A percentile compares a stretch with the other conserved stretches of the same genome.
Conservation (phyloP, 2,797 vertebrate genomes). For the Lycodopsis pacificus region DNA sequence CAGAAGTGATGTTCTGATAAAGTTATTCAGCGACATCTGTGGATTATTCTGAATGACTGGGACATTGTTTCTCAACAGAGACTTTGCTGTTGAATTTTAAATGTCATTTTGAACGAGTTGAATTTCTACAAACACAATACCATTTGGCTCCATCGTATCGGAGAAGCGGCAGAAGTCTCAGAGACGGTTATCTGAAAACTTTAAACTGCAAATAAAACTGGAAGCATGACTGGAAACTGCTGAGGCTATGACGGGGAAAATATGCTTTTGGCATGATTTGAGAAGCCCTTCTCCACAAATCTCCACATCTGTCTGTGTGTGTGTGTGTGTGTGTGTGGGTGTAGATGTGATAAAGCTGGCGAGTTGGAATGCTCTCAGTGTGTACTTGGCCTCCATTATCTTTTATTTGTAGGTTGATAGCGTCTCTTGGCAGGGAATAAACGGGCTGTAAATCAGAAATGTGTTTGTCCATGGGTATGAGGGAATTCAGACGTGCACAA, state of each 20-base stretch:
- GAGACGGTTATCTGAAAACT: constrained; percentile 34
- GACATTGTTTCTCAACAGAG: constrained; percentile 17
- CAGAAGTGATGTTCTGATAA: constrained; percentile 11
- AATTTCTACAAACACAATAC: constrained; percentile 13
- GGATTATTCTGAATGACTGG: constrained; percentile 12
- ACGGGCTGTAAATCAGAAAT: constrained; percentile 72
- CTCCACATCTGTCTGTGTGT: constrained; percentile 64
- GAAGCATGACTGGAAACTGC: constrained; percentile 15
- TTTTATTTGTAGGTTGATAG: constrained; percentile 83
- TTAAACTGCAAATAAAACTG: constrained; percentile 41
- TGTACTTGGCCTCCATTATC: constrained; percentile 84
- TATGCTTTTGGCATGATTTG: constrained; percentile 47
- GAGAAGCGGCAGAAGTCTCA: constrained; percentile 19
- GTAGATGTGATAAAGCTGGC: constrained; percentile 66
- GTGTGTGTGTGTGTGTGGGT: constrained; percentile 37
- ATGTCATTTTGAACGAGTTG: constrained; percentile 26
- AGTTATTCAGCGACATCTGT: background rate
- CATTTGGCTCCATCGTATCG: constrained; percentile 7
- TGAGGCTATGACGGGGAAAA: constrained; percentile 19
- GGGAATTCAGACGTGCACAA: constrained; percentile 59
- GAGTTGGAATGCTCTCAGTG: constrained; percentile 71
- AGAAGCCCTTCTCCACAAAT: constrained; percentile 51
- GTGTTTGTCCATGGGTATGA: constrained; percentile 60
- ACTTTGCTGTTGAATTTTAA: constrained; percentile 24
- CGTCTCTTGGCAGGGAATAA: constrained; percentile 74